Base-by-base conservation (phyloP, 2,113 vertebrate genomes). In the Genyomyrus donnyi region DNA sequence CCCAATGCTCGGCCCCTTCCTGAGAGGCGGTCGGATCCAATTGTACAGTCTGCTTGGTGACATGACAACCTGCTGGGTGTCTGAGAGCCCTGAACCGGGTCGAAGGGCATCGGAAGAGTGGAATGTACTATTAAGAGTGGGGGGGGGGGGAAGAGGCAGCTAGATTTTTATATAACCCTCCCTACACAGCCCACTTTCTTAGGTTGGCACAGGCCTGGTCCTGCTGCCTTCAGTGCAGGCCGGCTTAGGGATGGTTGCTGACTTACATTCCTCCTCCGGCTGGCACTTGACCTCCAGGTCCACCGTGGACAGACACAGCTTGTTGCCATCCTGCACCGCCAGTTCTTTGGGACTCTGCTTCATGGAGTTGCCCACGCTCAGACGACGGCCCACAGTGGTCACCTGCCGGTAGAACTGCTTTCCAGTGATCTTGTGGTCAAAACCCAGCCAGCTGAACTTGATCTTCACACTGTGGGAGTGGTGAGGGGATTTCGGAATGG, bases 371-470 rank as follows among this genome's bases (percentile, higher is more conserved):
- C 98, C 98, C 48, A 99, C 97, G 0, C 98, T 99, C 24, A 99
- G 97, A 0, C 98, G 97, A 45, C 98, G 97, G 1, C 98, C 98
- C 92, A 99, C 98, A 0, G 98, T 99, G 2, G 98, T 99, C 93
- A 99, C 98, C 95, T 99, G 98, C 90, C 97, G 97, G 91, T 99
- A 99, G 92, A 99, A 99, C 96, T 99, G 98, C 93, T 99, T 99
- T 92, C 98, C 98, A 0, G 98, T 99, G 96, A 99, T 99, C 94
- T 99, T 99, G 95, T 99, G 98, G 97, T 99, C 98, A 87, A 99
- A 99, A 83, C 98, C 98, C 95, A 99, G 96, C 98, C 98, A 99
- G 96, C 98, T 99, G 96, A 99, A 99, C 96, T 99, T 99, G 93
- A 99, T 97, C 95, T 99, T 99, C 92, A 99, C 98, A 93, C 98